Base-by-base conservation (phyloP, 2,888 invertebrate genomes). In the Julus scanicus region DNA sequence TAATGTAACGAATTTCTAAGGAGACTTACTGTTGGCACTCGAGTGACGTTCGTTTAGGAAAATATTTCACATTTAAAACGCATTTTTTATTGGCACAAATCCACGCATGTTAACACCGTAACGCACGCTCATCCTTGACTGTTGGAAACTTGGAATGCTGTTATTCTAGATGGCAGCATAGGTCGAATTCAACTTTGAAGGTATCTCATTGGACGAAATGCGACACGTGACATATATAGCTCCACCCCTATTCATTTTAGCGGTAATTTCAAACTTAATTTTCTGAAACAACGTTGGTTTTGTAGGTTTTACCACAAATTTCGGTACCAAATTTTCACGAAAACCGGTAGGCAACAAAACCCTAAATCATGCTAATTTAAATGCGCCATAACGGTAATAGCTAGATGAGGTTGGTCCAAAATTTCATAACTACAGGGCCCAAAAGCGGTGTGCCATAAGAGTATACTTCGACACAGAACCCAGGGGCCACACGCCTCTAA, bases 31-130 rank as follows among this genome's bases (percentile, higher is more conserved):
- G n/a, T 63, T 63, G 17, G 17, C 63, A 63, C 63, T 20, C n/a
- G 63, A 6, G 6, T 20, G 63, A 17, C n/a, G 63, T n/a, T n/a
- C 63, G 63, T 63, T n/a, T 20, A 63, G 63, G 63, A 6, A 63
- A 63, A 63, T 63, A 63, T 63, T 63, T 63, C 63, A n/a, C 20
- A 53, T 53, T 53, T 63, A n/a, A 63, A 63, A 63, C 63, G 63
- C 63, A 63, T 63, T 63, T 63, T 63, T 63, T 63, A 63, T 63
- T 63, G 63, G 63, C 63, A 63, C 63, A 63, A 63, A 20, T 63
- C 63, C 63, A 63, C 63, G 63, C 63, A 63, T 63, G 2, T 63
- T 63, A 53, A 15, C n/a, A 63, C n/a, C 63, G 63, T 53, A 63
- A 6, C 15, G n/a, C 2, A 63, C 63, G n/a, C 63, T n/a, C 17